phyloP scores from a whole-genome alignment of 2,797 vertebrate species.

The Tenualosa thibaudeaui region DNA sequence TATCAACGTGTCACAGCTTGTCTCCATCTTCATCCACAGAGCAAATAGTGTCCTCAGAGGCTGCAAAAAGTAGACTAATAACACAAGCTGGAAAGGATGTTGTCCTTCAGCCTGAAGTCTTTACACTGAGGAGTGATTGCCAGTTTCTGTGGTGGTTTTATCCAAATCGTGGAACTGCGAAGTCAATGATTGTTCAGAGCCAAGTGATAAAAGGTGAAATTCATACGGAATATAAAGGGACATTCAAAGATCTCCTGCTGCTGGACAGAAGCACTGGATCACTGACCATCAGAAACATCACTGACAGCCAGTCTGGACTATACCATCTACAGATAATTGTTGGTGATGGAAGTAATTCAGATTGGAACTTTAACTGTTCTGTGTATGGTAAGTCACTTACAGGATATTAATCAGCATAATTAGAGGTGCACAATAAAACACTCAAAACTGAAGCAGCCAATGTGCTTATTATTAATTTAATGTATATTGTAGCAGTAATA shows the following conservation, averaged over 20 bases:
- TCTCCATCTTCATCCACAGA: not conserved
- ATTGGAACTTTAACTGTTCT: not conserved
- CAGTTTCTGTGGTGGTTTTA: not conserved
- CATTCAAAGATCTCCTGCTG: not conserved
- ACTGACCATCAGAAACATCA: constrained; percentile 11
- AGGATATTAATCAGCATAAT: not conserved
- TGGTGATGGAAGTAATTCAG: not conserved
- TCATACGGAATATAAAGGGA: not conserved
- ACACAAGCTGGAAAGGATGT: not conserved
- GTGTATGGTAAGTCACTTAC: not conserved
- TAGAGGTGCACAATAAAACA: not conserved
- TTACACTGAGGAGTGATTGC: not conserved
- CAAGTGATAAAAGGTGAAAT: not conserved
- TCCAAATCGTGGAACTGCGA: not conserved
- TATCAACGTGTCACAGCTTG: not conserved
- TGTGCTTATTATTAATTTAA: no score
- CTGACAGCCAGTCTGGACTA: not conserved
- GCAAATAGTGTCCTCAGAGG: not conserved
- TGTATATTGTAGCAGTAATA: not conserved
- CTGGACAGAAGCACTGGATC: constrained; percentile 1
- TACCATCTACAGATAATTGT: not conserved
- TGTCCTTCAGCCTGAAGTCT: not conserved
- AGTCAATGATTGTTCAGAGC: not conserved
- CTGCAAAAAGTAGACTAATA: not conserved
- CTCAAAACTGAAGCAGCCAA: no score